Base-by-base conservation (phyloP, 2,797 vertebrate species). In the Chloroceryle inda region DNA sequence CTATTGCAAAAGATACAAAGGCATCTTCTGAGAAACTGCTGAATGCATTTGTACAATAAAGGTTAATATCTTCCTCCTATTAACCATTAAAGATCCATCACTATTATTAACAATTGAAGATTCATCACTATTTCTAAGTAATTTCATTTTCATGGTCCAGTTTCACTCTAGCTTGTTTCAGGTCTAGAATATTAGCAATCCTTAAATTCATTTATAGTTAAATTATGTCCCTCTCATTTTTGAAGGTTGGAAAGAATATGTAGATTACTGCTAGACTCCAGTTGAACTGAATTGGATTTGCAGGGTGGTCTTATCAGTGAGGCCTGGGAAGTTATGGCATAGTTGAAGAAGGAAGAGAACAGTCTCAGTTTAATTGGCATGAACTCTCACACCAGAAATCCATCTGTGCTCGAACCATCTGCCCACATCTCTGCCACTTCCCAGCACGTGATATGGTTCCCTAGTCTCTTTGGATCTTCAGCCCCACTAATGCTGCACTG, bases 361-460 rank as follows among this genome's bases (percentile, higher is more conserved):
- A 44, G 16, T 62, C 33, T n/a, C 23, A 37, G 33, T 71, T 77
- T 56, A 10, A 31, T 19, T 44, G 58, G 10, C 45, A 11, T 42
- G 44, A 82, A 18, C 31, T 59, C 7, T 49, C 11, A 14, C 13
- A 53, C 26, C 35, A 63, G 67, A 38, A 80, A 66, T 66, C 35
- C 59, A 50, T 75, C 58, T 75, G 22, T 86, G 18, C 38, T 87
- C 79, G 42, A 68, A 13, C 33, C 31, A 17, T 9, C 12, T 24
- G 29, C 12, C 12, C 29, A 9, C 17, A 58, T 10, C 40, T 78
- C 58, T 40, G 40, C 11, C 5, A 13, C 24, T 72, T 6, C 19
- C 15, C 3, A 0, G 3, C 38, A 14, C n/a, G 16, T 6, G 35
- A 1, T 23, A 24, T 1, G 0, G 23, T 78, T 74, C 38, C 35